A percentile compares a stretch with the other conserved stretches of the same genome.
Evolutionary conservation across 2,113 vertebrate species (phyloP).

Genomic region (Crocuta crocuta): DNA sequence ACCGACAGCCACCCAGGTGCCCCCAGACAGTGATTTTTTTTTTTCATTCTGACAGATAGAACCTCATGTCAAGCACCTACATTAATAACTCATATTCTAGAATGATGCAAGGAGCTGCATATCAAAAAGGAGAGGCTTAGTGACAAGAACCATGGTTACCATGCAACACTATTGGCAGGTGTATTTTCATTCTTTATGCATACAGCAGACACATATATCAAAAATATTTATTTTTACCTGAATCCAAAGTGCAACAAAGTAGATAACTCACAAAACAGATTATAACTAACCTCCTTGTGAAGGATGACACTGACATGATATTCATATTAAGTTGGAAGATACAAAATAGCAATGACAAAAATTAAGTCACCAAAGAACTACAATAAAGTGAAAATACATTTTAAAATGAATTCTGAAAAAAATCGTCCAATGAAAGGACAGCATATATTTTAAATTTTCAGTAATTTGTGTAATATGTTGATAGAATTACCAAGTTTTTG

Average conservation of each 20-base stretch:
- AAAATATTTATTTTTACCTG: not conserved
- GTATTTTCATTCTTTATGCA: not conserved
- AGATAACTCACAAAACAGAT: not conserved
- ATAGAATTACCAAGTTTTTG: constrained; percentile 42
- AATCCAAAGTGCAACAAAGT: not conserved
- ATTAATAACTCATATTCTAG: not conserved
- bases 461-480: constrained; percentile 43
- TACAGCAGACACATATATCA: not conserved
- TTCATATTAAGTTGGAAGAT: not conserved
- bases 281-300: not conserved
- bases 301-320: not conserved
- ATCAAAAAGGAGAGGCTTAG: not conserved
- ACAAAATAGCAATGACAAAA: not conserved
- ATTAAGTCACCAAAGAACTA: not conserved
- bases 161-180: not conserved
- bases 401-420: not conserved
- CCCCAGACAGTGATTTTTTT: not conserved
- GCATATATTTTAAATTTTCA: not conserved
- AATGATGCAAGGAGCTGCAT: not conserved
- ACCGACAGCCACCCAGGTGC: too few relatives aligned
- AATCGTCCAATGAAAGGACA: not conserved
- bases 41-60: not conserved
- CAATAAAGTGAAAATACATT: not conserved
- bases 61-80: not conserved
- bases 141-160: not conserved